Evolutionary conservation across 2,797 vertebrate genomes (phyloP), one percentile per base, ranked within the genome.

Genomic region (Distichodus sexfasciatus): DNA sequence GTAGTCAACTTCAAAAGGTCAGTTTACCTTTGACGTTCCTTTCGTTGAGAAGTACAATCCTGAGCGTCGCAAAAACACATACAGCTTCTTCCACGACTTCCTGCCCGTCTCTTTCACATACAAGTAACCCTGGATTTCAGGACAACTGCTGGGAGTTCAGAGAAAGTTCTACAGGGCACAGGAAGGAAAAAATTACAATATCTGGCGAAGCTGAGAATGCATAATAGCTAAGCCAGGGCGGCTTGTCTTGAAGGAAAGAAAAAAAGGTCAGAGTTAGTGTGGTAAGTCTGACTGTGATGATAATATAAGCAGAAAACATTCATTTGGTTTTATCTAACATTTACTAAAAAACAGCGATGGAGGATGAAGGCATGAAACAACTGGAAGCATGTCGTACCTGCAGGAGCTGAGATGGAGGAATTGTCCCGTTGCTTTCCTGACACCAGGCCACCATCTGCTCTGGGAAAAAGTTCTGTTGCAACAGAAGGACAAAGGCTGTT

Each of bases 371-470:
- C 19, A 54, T 21, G 59, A 6, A 28, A 40, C 10, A 50, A 17
- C 44, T 31, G 29, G 36, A 24, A 21, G 17, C 8, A 7, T 41
- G 28, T 21, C 11, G 77, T 85, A 98, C 96, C 94, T 98, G 97
- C 84, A 98, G 78, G 75, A 98, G 93, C 80, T 98, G 96, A 57
- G 93, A 94, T 65, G 93, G 95, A 76, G 94, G 93, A 83, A 95
- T 94, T 65, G 93, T 91, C 71, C 95, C 94, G 7, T 98, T 96
- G 51, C 94, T 90, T 79, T 96, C 95, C 77, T 98, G 96, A 89
- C 96, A 98, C 94, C 94, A 96, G 28, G 94, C 93, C 77, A 98
- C 95, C 96, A 99, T 98, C 85, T 98, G 96, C 69, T 98, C 97
- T 26, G 97, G 97, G 79, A 99, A 99, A 86, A 98, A 98, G 88